phyloP scores from a whole-genome alignment of 2,113 vertebrate genomes.

The Pristiophorus japonicus region DNA sequence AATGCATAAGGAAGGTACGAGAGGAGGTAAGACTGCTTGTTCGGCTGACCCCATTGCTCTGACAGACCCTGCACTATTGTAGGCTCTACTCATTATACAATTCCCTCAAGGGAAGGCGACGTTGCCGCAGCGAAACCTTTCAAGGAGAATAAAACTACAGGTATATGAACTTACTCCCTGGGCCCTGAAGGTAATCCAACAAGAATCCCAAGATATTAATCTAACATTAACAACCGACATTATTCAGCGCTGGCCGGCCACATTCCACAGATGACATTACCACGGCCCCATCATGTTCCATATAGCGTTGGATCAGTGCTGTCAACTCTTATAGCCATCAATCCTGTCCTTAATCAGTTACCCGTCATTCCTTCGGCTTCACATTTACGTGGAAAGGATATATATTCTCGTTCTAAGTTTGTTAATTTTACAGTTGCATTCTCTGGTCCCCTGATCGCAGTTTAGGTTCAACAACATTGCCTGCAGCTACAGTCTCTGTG shows the following conservation, averaged over 20 bases:
- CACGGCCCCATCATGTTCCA: background rate
- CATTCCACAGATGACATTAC: slow-evolving; percentile 5
- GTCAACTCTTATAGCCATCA: background rate
- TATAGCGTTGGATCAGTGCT: background rate
- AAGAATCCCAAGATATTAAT: slow-evolving; percentile 5
- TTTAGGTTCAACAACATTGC: background rate
- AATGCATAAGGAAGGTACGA: background rate
- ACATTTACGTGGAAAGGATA: background rate
- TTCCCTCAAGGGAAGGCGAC: background rate
- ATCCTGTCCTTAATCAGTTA: background rate
- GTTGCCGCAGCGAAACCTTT: background rate
- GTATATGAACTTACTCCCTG: background rate
- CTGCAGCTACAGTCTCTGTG: background rate
- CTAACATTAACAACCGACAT: slow-evolving; percentile 1
- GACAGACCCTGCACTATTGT: background rate
- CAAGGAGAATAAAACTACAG: background rate
- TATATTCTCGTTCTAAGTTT: background rate
- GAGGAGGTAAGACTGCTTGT: background rate
- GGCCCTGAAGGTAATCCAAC: background rate
- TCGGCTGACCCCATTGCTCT: background rate
- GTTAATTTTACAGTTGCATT: background rate
- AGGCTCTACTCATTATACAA: background rate
- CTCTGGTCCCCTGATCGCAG: background rate
- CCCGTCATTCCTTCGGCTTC: background rate
- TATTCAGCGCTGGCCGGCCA: background rate